Evolutionary conservation across 2,113 vertebrate genomes (phyloP).

Genomic region (Rhadina sibilatrix): DNA sequence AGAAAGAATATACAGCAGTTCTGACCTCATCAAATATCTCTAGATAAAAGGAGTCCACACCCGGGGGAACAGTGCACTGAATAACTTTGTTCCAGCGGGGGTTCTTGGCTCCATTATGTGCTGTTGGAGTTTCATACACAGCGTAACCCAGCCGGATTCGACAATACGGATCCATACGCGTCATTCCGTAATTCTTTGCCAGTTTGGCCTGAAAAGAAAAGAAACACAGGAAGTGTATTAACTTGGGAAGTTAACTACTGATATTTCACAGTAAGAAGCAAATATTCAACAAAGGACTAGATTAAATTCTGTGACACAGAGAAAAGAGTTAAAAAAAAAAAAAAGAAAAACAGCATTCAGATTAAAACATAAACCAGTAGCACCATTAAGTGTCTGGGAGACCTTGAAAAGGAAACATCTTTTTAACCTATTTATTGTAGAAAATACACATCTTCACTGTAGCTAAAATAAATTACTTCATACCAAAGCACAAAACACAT

Average conservation of each 20-base stretch:
- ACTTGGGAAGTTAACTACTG: neutral
- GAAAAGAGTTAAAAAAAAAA: neutral
- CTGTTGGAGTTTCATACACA: conserved; percentile 95
- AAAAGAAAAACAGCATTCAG: neutral
- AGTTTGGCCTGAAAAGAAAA: conserved; percentile 84
- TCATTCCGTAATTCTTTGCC: conserved; percentile 98
- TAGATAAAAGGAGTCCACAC: conserved; percentile 96
- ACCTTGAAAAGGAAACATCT: neutral
- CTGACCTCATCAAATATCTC: conserved; percentile 98
- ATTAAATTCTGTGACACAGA: neutral
- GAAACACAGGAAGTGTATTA: neutral
- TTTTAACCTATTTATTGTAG: neutral
- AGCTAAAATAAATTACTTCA: neutral
- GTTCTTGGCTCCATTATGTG: conserved; percentile 97
- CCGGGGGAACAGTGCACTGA: conserved; percentile 92
- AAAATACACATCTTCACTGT: neutral
- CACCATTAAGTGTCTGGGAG: neutral
- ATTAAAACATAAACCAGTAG: neutral
- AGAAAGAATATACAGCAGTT: neutral
- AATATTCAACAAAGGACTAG: neutral
- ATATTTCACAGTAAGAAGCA: neutral
- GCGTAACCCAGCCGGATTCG: conserved; percentile 91
- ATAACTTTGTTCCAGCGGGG: conserved; percentile 98
- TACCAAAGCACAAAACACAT: neutral
- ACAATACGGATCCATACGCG: conserved; percentile 97